These are phyloP conservation scores for Acanthopagrus latus DNA, from an alignment of 2,797 vertebrate genomes.

Conservation along the genomic window DNA sequence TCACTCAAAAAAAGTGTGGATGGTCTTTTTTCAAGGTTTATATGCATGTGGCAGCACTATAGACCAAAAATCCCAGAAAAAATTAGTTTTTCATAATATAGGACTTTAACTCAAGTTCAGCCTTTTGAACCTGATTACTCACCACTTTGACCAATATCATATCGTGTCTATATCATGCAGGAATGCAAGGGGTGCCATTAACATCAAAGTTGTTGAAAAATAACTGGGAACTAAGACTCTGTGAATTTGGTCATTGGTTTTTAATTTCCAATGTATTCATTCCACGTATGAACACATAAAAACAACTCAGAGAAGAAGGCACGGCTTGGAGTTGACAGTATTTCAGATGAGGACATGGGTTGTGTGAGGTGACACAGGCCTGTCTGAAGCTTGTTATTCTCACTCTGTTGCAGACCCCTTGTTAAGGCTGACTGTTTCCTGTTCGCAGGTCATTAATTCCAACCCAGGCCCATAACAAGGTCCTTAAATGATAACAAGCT, in stretches of 20 bases:
- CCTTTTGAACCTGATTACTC: not conserved
- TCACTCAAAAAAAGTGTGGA: no score
- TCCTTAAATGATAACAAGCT: conserved; percentile 55
- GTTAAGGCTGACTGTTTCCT: conserved; percentile 62
- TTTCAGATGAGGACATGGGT: conserved; percentile 8
- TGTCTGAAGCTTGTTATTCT: conserved; percentile 70
- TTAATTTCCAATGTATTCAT: not conserved
- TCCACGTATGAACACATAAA: not conserved
- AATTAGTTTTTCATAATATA: not conserved
- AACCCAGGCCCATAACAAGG: conserved; percentile 67
- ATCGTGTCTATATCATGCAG: not conserved
- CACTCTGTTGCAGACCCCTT: conserved; percentile 31
- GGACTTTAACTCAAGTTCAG: not conserved
- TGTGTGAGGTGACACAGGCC: conserved; percentile 28
- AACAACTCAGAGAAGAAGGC: not conserved
- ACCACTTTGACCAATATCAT: not conserved
- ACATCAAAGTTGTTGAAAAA: not conserved
- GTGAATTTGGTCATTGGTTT: not conserved
- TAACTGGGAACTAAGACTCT: not conserved
- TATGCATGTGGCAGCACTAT: no score
- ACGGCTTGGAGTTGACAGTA: not conserved
- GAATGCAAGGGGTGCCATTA: not conserved
- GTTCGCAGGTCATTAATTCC: conserved; percentile 78
- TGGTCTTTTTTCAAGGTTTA: no score
- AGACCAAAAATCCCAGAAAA: no score